A percentile compares a stretch with the other conserved stretches of the same genome.
Evolutionary conservation across 2,797 vertebrate genomes (phyloP).

Genomic region (Sebastes hopkinsi): DNA sequence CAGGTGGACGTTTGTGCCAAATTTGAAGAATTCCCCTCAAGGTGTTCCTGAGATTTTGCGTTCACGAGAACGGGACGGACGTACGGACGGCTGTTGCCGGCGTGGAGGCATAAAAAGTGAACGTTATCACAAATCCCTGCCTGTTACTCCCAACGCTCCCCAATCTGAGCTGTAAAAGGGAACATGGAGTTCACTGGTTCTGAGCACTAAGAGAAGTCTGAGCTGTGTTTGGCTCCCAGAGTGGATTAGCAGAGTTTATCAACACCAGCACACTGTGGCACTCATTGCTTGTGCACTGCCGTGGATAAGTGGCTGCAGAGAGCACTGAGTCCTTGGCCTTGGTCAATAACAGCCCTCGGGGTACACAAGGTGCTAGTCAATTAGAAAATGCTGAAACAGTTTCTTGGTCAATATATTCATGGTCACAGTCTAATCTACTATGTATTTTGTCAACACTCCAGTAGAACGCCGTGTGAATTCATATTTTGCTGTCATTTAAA

Average conservation of each 20-base stretch:
- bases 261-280: slow-evolving; percentile 61
- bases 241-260: slow-evolving; percentile 78
- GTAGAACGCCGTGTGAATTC: not conserved
- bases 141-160: slow-evolving; percentile 23
- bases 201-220: slow-evolving; percentile 42
- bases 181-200: slow-evolving; percentile 33
- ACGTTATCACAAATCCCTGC: slow-evolving; percentile 44
- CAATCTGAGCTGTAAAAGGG: slow-evolving; percentile 34
- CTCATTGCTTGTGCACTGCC: slow-evolving; percentile 38
- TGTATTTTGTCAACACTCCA: slow-evolving; percentile 27
- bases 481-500: not conserved
- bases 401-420: slow-evolving; percentile 51
- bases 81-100: too few species aligned
- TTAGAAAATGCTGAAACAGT: slow-evolving; percentile 60
- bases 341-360: slow-evolving; percentile 63
- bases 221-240: slow-evolving; percentile 51
- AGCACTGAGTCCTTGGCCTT: slow-evolving; percentile 51
- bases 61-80: too few species aligned
- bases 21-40: too few species aligned
- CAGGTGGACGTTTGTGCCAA: too few species aligned
- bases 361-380: slow-evolving; percentile 37
- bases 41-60: too few species aligned
- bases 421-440: slow-evolving; percentile 20
- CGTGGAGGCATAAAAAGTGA: slow-evolving; percentile 3
- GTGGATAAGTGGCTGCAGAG: slow-evolving; percentile 64